A percentile compares a stretch with the other conserved stretches of the same genome.
These are phyloP conservation scores for Agrochola circellaris DNA, from an alignment of 2,888 invertebrate species.

Conservation along the genomic window DNA sequence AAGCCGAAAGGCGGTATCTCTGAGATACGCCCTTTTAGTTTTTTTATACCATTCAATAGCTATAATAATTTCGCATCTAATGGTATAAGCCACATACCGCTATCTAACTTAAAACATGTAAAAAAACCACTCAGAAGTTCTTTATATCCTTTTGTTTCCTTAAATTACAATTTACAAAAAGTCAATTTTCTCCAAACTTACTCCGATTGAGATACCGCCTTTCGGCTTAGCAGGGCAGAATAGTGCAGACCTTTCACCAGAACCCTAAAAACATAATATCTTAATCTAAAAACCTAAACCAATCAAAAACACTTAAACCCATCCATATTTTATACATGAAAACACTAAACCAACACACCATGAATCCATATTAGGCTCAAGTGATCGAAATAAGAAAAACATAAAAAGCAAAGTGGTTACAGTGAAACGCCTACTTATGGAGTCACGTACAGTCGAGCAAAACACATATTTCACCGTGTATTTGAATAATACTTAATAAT, in stretches of 20 bases:
- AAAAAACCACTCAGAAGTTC: no score
- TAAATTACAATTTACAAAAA: no score
- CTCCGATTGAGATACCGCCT: no score
- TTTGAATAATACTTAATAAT: conserved; percentile 72
- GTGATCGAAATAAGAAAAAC: conserved; percentile 57
- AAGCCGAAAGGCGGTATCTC: no score
- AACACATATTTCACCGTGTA: conserved; percentile 68
- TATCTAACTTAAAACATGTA: no score
- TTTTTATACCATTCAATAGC: no score
- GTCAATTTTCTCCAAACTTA: no score
- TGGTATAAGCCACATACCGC: no score
- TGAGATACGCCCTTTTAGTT: no score
- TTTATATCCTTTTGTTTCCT: no score
- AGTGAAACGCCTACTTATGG: conserved; percentile 50
- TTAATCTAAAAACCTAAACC: background rate
- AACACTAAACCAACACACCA: conserved; percentile 44
- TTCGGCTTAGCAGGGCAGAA: no score
- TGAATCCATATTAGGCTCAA: conserved; percentile 64
- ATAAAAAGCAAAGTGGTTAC: conserved; percentile 47
- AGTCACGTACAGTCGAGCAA: conserved; percentile 62
- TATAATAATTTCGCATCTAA: no score
- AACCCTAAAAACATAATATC: background rate
- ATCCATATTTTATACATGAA: conserved; percentile 12
- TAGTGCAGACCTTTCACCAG: background rate
- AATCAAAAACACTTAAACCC: conserved; percentile 16